phyloP scores from a whole-genome alignment of 1,140 invertebrate genomes.

The Bombus pascuorum region DNA sequence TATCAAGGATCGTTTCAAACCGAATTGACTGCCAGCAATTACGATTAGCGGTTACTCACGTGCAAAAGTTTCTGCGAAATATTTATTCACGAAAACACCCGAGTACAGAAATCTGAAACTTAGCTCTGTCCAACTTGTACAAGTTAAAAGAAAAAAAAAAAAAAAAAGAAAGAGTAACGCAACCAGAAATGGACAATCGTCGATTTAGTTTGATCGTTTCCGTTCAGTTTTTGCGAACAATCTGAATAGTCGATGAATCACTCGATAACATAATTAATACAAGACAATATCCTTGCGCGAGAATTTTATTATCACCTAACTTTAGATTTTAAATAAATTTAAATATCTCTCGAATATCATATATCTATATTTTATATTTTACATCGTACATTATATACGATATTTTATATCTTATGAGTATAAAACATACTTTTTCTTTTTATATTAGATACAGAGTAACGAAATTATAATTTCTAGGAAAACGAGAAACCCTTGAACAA shows the following conservation, averaged over 20 bases:
- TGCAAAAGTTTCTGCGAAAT: background rate
- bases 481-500: no score
- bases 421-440: background rate
- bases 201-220: background rate
- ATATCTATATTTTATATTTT: background rate
- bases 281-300: background rate
- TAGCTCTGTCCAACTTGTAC: no score
- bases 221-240: background rate
- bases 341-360: background rate
- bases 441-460: background rate
- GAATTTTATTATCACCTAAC: background rate
- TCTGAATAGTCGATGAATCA: background rate
- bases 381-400: background rate
- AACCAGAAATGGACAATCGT: background rate
- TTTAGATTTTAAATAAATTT: background rate
- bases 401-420: background rate
- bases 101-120: background rate
- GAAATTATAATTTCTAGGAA: background rate
- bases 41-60: background rate
- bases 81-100: background rate
- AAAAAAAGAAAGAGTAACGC: no score
- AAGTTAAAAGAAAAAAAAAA: no score
- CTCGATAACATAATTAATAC: background rate
- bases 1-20: constrained; percentile 1
- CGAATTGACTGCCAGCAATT: background rate